Percentiles rank a stretch among this genome's conserved stretches.
Evolutionary conservation across 2,113 vertebrate genomes (phyloP).

Genomic region (Oenanthe oenanthe): DNA sequence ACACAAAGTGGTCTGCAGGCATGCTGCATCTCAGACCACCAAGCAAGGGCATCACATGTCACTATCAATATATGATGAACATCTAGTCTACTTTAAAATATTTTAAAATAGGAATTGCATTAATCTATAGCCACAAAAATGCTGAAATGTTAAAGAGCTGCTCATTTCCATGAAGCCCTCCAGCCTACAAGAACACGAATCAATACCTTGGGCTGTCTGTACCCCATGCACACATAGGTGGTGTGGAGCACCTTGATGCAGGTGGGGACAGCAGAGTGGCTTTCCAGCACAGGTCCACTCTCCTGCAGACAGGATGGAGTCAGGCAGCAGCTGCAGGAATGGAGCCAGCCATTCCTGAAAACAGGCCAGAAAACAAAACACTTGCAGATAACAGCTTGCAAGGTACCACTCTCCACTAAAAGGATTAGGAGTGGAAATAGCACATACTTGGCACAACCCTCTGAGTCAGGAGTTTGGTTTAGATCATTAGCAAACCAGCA

Average conservation of each 20-base stretch:
- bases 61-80: fast-evolving
- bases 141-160: background rate
- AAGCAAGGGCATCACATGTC: fast-evolving
- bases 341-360: background rate
- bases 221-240: fast-evolving
- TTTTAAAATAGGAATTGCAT: background rate
- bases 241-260: background rate
- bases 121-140: background rate
- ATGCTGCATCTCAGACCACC: background rate
- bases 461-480: background rate
- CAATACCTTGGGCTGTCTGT: background rate
- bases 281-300: background rate
- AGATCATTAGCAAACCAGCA: background rate
- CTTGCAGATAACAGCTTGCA: background rate
- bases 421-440: background rate
- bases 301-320: background rate
- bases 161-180: background rate
- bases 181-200: background rate
- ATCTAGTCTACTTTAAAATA: background rate
- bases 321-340: background rate
- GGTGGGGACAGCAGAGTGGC: fast-evolving
- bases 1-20: background rate
- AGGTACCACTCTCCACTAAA: background rate
- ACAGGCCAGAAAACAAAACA: background rate
- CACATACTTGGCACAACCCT: background rate